phyloP scores from a whole-genome alignment of 2,113 vertebrate species.

The Polypterus bichir region DNA sequence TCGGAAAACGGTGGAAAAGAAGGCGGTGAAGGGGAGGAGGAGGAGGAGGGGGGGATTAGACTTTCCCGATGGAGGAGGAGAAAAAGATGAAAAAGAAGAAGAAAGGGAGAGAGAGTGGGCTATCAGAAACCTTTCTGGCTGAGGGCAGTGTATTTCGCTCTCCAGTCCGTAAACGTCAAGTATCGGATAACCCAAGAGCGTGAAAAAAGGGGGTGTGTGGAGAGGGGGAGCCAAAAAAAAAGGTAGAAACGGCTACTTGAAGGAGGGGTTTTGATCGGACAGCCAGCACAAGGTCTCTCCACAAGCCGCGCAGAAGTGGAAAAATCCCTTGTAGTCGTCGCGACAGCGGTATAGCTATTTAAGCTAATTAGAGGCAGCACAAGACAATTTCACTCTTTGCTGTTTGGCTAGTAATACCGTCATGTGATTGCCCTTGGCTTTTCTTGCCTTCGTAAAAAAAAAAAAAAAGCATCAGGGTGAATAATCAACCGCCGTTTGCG shows the following conservation, averaged over 20 bases:
- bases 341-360: background rate
- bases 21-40: too few species aligned
- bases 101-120: background rate
- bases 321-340: background rate
- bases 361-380: conserved; percentile 4
- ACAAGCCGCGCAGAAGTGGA: background rate
- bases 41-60: too few species aligned
- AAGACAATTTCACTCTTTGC: conserved; percentile 3
- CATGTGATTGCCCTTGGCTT: conserved; percentile 22
- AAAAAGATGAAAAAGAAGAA: background rate
- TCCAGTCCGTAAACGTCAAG: conserved; percentile 3
- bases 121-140: too few species aligned
- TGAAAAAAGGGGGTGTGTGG: conserved; percentile 20
- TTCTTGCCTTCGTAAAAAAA: conserved; percentile 12
- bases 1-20: background rate
- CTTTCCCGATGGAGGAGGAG: too few species aligned
- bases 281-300: background rate
- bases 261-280: conserved; percentile 5
- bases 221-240: conserved; percentile 3
- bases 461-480: conserved; percentile 13
- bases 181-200: background rate
- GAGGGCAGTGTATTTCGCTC: background rate
- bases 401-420: conserved; percentile 4
- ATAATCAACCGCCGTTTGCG: conserved; percentile 16
- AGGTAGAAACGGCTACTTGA: background rate